Evolutionary conservation across 2,888 invertebrate species (phyloP).

Genomic region (Seladonia tumulorum): DNA sequence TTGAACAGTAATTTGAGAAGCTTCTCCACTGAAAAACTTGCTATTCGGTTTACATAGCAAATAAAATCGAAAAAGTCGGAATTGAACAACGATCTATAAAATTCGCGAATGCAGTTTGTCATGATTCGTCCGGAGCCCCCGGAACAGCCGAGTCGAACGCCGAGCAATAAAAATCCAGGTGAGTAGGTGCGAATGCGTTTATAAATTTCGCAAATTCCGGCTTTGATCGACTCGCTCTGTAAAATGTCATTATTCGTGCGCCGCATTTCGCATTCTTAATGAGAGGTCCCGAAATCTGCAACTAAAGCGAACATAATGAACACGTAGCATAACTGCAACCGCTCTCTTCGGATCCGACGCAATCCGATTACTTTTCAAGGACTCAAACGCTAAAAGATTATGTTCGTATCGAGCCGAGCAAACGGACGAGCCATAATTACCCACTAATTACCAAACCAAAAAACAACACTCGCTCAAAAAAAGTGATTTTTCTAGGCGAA

Average conservation of each 20-base stretch:
- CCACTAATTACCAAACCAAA: neutral
- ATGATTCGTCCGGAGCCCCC: neutral
- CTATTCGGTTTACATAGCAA: neutral
- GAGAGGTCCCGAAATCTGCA: constrained; percentile 5
- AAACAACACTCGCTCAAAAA: neutral
- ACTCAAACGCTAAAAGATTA: neutral
- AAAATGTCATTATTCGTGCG: constrained; percentile 12
- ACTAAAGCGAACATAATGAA: constrained; percentile 15
- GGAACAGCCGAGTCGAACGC: neutral
- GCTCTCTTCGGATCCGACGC: constrained; percentile 1
- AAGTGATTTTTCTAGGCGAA: neutral
- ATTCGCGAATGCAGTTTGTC: neutral
- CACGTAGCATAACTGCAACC: neutral
- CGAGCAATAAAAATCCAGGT: neutral
- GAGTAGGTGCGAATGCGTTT: constrained; percentile 6
- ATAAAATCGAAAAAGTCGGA: neutral
- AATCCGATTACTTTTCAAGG: constrained; percentile 2
- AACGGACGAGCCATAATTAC: neutral
- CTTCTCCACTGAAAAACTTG: neutral
- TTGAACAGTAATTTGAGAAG: neutral
- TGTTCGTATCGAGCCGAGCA: neutral
- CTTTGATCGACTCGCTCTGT: constrained; percentile 11
- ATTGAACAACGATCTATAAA: constrained; percentile 6
- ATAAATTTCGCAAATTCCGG: constrained; percentile 1
- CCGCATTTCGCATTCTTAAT: constrained; percentile 14